These are phyloP conservation scores for Eupithecia inturbata DNA, from an alignment of 2,888 invertebrate genomes.

Conservation along the genomic window DNA sequence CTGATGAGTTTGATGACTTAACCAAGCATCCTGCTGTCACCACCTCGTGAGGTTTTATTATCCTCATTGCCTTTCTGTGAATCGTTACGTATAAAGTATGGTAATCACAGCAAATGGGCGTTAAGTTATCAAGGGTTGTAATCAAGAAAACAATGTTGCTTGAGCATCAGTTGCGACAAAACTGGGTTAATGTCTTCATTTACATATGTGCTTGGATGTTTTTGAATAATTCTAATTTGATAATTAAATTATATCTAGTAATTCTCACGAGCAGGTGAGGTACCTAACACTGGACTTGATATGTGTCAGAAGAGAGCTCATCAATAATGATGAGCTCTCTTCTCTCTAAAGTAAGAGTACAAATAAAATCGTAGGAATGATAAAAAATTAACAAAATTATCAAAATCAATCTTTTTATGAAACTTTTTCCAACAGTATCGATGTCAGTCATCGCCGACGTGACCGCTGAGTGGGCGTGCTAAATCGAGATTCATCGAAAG, in stretches of 20 bases:
- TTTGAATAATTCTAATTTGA: background rate
- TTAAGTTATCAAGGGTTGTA: background rate
- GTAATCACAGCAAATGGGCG: slow-evolving; percentile 22
- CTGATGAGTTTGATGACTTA: slow-evolving; percentile 66
- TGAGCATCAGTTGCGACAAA: background rate
- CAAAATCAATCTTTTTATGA: slow-evolving; percentile 29
- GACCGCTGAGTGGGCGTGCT: slow-evolving; percentile 71
- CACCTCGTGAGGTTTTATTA: slow-evolving; percentile 38
- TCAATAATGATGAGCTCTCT: no score
- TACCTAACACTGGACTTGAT: background rate
- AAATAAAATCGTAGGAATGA: no score
- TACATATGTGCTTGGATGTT: background rate
- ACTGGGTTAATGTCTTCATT: slow-evolving; percentile 11
- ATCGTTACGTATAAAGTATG: slow-evolving; percentile 17
- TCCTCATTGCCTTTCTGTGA: slow-evolving; percentile 39
- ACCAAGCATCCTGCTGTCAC: slow-evolving; percentile 59
- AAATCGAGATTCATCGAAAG: slow-evolving; percentile 62
- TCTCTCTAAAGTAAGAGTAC: no score
- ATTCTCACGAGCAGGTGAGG: no score
- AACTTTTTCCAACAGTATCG: slow-evolving; percentile 29
- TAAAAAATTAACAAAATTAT: no score
- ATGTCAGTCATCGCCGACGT: slow-evolving; percentile 35
- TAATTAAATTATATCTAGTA: no score
- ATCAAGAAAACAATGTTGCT: slow-evolving; percentile 1
- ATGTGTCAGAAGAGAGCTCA: background rate